Evolutionary conservation across 1,140 invertebrate species (phyloP), one percentile per base, ranked within the genome.

Genomic region (Drosophila ercepeae): DNA sequence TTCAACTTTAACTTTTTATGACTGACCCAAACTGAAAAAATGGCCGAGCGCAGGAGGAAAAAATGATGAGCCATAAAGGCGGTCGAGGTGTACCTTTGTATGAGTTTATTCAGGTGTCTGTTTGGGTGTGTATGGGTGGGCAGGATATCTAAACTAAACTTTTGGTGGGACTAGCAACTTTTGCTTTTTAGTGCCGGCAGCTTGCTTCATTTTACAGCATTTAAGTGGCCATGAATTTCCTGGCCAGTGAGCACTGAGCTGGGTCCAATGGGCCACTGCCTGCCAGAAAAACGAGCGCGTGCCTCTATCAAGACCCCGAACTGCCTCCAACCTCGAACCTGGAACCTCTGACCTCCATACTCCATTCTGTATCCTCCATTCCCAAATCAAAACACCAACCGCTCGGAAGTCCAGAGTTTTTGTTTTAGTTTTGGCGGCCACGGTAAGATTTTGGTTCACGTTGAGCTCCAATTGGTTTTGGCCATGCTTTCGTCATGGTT

Each of bases 161-260:
- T 84, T 73, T 41, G 34, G 42, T 69, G 48, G 65, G 63, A 55
- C 44, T 72, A 69, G 57, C 76, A 86, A 84, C 81, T 86, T 84
- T 84, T 81, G 61, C 53, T 75, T 84, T 86, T 86, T 79, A 86
- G 81, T 81, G 68, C 68, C 81, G 76, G 60, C 59, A 63, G 73
- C 67, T 76, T 73, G 81, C 81, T 86, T 75, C 78, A 84, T 84
- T 84, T 84, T 84, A 79, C 77, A 81, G 81, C 78, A 81, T 86
- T 84, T 86, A 86, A 84, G 81, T 86, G 81, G 71, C 81, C 81
- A 84, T 84, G 81, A 84, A 86, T 86, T 84, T 73, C 51, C 76
- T 44, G 51, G 55, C 63, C 75, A 83, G 54, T 59, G 73, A 59
- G 34, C 61, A 73, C 45, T 13, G 16, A 50, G 11, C 70, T n/a